Evolutionary conservation across 2,113 vertebrate species (phyloP), one percentile per base, ranked within the genome.

Genomic region (Octodon degus): DNA sequence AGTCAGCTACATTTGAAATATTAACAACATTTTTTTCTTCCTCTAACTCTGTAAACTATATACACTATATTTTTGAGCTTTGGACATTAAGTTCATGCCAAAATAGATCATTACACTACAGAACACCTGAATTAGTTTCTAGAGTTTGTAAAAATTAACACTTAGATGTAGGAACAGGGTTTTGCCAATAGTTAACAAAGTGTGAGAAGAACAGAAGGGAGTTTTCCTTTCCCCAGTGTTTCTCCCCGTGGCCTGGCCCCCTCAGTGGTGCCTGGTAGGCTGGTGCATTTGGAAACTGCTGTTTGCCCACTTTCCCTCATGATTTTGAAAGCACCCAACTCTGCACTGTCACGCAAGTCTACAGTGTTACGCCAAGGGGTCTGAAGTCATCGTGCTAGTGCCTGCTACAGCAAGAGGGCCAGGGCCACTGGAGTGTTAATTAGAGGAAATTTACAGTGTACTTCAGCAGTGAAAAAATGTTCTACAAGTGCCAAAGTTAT

Each of bases 401-500:
- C 27, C 12, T 82, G 80, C 40, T n/a, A 76, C 1, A 32, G 32
- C 9, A 67, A 76, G 53, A 72, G 76, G 43, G 17, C 58, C 62
- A 85, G 53, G 19, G 43, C 60, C 25, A 65, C 22, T 67, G 50
- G 82, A 77, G 77, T 50, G 87, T 92, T 96, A 97, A 95, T 79
- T 74, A 91, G 50, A n/a, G 43, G 62, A 94, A 93, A 83, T 84
- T 96, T 94, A 86, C 70, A 83, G 96, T 37, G 84, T 47, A 63
- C 43, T 97, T 95, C 47, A 55, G 81, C 96, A 86, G 95, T 95
- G 63, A 85, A 79, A 86, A 95, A 87, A 76, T 40, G 53, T 84
- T 90, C 37, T 90, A 63, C 65, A 94, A 63, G 90, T 86, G 90
- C 77, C 93, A 96, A 94, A 62, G 43, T 96, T 97, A 94, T 95